Evolutionary conservation across 2,113 vertebrate genomes (phyloP).

Genomic region (Parotia lawesii): DNA sequence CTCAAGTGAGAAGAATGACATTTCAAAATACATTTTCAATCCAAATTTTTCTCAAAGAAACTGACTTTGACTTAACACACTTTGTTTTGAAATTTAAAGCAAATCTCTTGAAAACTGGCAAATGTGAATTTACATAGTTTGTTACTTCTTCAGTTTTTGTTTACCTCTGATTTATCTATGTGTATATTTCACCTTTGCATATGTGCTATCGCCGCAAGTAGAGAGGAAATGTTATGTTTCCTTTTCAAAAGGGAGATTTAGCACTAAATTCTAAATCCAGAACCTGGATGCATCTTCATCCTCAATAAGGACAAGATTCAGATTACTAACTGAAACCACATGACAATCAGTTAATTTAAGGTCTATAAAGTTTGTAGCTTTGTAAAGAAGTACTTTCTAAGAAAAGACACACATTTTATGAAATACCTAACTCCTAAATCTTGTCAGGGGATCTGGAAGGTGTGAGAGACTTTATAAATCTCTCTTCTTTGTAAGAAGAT

Average conservation of each 20-base stretch:
- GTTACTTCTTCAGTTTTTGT: not conserved
- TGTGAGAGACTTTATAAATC: not conserved
- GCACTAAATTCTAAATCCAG: not conserved
- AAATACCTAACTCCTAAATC: not conserved
- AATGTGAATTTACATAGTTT: not conserved
- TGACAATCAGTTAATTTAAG: not conserved
- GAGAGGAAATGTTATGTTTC: not conserved
- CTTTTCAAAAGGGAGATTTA: not conserved
- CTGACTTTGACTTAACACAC: not conserved
- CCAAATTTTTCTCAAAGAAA: not conserved
- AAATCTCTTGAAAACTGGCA: not conserved
- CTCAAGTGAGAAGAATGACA: not conserved
- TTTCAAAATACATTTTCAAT: not conserved
- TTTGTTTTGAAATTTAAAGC: not conserved
- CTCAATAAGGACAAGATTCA: not conserved
- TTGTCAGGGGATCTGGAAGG: not conserved
- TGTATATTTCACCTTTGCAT: not conserved
- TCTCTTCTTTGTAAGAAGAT: not conserved
- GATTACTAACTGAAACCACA: not conserved
- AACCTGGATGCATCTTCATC: not conserved
- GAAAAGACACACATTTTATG: not conserved
- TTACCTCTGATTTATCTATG: not conserved
- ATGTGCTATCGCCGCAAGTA: rapidly evolving
- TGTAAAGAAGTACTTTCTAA: not conserved
- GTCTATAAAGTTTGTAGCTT: not conserved